Evolutionary conservation across 2,888 invertebrate species (phyloP), one percentile per base, ranked within the genome.

Genomic region (Tenthredo notha): DNA sequence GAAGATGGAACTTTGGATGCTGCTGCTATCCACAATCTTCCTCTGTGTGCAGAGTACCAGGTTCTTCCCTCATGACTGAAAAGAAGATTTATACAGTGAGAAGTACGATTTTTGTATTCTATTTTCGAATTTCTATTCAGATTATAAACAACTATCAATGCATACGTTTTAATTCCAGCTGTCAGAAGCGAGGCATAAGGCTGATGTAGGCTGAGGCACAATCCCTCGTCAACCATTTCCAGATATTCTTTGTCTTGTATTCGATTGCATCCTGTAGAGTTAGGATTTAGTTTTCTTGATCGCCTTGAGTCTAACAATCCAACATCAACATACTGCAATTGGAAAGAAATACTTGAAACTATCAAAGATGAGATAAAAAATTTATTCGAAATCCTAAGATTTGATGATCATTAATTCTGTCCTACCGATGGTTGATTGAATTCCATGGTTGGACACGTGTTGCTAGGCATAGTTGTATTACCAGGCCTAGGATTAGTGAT

Each of bases 131-230:
- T 83, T 33, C 12, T 4, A 47, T 15, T 47, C 43, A 5, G 6
- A 47, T 70, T 21, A 12, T 25, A 18, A 33, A 77, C 58, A 61
- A 25, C 25, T 18, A n/a, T 40, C 33, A 21, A 29, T 65, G 86
- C 94, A 94, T 91, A 97, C 98, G 95, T 95, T 94, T 99, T 99
- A 88, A 99, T 98, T 83, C 99, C 99, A n/a, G 96, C 95, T 0
- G 98, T 96, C 0, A 99, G 95, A 50, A 99, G 94, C 0, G 98
- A 98, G 0, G 99, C 99, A 96, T 98, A 99, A 0, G 99, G 99
- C 92, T 99, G 99, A 94, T 98, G 98, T 97, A 99, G 96, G 89
- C 98, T 98, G 18, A 99, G 94, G 92, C 99, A 99, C 89, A 96
- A 94, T 1, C 98, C 98, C 88, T 96, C 95, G 93, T 98, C 98